Conservation (phyloP, 2,888 invertebrate species). For the Tetramorium bicarinatum region DNA sequence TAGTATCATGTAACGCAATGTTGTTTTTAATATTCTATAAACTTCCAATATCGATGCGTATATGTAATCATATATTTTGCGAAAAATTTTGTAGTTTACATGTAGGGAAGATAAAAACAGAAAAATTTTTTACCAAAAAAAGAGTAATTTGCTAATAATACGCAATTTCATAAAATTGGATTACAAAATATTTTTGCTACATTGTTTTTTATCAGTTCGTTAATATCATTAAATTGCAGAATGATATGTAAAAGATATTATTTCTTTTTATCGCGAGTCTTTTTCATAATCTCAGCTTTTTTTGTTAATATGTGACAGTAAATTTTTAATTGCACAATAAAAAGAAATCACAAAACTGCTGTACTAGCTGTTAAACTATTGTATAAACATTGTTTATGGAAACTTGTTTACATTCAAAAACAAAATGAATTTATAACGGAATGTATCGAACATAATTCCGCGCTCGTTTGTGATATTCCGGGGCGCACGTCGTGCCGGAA, state of each 20-base stretch:
- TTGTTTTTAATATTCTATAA: slow-evolving; percentile 20
- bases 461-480: slow-evolving; percentile 32
- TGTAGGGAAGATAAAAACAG: background rate
- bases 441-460: slow-evolving; percentile 19
- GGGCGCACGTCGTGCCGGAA: slow-evolving; percentile 34
- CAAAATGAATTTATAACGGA: slow-evolving; percentile 13
- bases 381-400: background rate
- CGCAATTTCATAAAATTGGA: background rate
- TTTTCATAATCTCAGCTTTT: background rate
- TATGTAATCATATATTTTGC: background rate
- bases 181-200: background rate
- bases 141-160: background rate
- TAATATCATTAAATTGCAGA: background rate
- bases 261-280: background rate
- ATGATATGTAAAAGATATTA: background rate
- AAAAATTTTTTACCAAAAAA: background rate
- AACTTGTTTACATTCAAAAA: background rate
- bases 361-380: background rate
- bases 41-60: background rate
- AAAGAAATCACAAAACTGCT: background rate
- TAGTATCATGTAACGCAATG: background rate
- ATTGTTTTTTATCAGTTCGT: background rate
- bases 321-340: too few species aligned
- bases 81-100: background rate
- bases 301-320: background rate